phyloP scores from a whole-genome alignment of 2,797 vertebrate species.

The Hydrocynus forskahlii region DNA sequence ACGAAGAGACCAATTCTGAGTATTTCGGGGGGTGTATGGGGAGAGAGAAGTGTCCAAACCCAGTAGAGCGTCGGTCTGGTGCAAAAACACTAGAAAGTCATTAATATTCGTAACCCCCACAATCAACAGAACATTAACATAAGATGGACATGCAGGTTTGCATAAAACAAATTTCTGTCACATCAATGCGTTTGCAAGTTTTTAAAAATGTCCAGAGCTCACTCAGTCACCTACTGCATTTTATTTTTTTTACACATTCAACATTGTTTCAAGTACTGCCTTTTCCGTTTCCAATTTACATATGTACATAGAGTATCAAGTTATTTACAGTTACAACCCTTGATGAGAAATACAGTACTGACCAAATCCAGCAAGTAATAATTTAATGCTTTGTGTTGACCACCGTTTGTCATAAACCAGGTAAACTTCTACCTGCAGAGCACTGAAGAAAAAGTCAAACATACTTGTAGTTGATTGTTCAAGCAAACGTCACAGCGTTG shows the following conservation, averaged over 20 bases:
- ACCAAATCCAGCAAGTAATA: conserved; percentile 53
- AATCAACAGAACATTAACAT: too few species aligned
- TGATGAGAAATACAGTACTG: conserved; percentile 63
- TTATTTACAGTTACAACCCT: conserved; percentile 67
- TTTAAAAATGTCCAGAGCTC: too few species aligned
- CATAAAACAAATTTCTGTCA: too few species aligned
- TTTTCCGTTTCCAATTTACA: conserved; percentile 61
- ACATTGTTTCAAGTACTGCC: conserved; percentile 72
- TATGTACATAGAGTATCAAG: conserved; percentile 60
- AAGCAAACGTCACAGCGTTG: conserved; percentile 54
- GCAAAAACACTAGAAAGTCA: too few species aligned
- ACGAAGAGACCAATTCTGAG: too few species aligned
- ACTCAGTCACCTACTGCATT: conserved; percentile 35
- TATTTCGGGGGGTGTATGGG: too few species aligned
- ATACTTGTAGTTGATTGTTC: conserved; percentile 68
- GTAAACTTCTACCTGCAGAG: conserved; percentile 39
- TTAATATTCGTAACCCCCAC: too few species aligned
- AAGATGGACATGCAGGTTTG: too few species aligned
- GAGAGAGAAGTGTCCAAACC: too few species aligned
- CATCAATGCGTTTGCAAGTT: too few species aligned
- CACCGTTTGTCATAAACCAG: conserved; percentile 53
- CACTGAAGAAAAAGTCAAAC: conserved; percentile 48
- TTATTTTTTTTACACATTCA: conserved; percentile 31
- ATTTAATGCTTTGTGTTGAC: conserved; percentile 62
- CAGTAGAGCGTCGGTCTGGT: too few species aligned